Conservation (phyloP, 2,797 vertebrate genomes). For the Falco berigora region DNA sequence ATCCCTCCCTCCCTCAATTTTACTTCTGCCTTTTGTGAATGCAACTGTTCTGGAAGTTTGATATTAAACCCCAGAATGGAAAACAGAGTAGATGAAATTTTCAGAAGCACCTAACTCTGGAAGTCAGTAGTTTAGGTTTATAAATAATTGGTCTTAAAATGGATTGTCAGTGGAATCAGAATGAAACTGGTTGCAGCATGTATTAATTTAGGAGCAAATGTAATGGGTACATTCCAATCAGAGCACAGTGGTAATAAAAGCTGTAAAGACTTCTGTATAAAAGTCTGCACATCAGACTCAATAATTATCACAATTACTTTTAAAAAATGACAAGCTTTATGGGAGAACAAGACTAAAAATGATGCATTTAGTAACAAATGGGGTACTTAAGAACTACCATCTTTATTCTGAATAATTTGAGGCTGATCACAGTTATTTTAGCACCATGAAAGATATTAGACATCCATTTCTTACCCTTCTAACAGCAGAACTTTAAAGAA, state of each 20-base stretch:
- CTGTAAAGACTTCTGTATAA: background rate
- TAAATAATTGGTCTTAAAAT: background rate
- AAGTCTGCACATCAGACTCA: background rate
- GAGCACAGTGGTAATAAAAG: background rate
- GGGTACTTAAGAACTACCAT: background rate
- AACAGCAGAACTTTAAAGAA: conserved; percentile 6
- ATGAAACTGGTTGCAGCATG: background rate
- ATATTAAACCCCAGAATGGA: background rate
- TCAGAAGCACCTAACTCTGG: background rate
- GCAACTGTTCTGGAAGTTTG: background rate
- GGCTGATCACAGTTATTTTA: conserved; percentile 36
- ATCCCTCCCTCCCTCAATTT: background rate
- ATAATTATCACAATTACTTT: background rate
- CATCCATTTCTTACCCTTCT: background rate
- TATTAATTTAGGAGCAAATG: background rate
- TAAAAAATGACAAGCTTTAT: background rate
- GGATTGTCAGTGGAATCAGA: background rate
- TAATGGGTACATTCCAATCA: background rate
- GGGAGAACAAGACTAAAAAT: background rate
- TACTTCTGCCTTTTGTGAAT: background rate
- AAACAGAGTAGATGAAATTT: background rate
- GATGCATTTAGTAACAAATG: background rate
- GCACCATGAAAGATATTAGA: conserved; percentile 28
- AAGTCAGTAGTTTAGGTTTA: background rate
- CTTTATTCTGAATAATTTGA: conserved; percentile 46